These are phyloP conservation scores for Megaceryle torquata DNA, from an alignment of 2,113 vertebrate genomes.

Conservation along the genomic window DNA sequence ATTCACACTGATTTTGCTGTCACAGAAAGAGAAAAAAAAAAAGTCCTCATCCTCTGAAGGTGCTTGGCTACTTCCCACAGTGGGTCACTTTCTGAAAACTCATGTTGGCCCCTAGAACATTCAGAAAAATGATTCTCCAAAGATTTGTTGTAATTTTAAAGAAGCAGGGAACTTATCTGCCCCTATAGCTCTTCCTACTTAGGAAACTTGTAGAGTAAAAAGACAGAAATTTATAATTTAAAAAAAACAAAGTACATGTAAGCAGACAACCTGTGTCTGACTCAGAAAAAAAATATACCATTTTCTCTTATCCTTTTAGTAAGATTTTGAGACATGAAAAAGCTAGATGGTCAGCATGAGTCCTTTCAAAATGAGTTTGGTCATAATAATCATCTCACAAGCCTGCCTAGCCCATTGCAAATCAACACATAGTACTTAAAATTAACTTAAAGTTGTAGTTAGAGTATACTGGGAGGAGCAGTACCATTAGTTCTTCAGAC, in stretches of 20 bases:
- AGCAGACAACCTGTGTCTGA: neutral
- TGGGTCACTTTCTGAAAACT: neutral
- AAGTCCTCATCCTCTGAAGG: neutral
- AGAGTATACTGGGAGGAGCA: neutral
- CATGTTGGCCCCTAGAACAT: neutral
- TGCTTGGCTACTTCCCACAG: neutral
- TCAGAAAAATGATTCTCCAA: neutral
- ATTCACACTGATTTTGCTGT: neutral
- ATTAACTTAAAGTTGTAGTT: neutral
- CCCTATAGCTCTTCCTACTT: neutral
- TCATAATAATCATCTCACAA: neutral
- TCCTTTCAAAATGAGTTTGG: neutral
- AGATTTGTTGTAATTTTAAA: neutral
- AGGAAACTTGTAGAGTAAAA: neutral
- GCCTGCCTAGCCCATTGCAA: neutral
- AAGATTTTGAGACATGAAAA: neutral
- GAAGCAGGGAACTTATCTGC: neutral
- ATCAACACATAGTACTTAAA: neutral
- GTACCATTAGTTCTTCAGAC: neutral
- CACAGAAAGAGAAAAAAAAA: neutral
- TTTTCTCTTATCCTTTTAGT: neutral
- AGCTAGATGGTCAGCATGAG: neutral
- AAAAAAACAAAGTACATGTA: neutral
- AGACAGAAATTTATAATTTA: neutral
- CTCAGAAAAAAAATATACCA: neutral